Evolutionary conservation across 2,888 invertebrate genomes (phyloP).

Genomic region (Drosophila stalkeri): DNA sequence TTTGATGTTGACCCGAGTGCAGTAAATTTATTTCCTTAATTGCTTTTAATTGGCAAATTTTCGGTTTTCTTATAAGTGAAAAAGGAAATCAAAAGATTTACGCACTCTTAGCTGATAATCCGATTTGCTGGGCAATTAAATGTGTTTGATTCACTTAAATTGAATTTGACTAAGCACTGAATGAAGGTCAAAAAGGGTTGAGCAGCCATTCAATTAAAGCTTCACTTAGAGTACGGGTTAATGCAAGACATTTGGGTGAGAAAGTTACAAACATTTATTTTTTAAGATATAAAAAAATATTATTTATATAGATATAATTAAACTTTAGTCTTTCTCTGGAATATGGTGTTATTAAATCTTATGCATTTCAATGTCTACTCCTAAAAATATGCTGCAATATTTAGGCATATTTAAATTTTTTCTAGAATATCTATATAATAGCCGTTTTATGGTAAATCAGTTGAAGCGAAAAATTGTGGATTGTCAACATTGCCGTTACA

Average conservation of each 20-base stretch:
- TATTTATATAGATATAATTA: not conserved
- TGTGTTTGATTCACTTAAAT: constrained; percentile 20
- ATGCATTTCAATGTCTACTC: not conserved
- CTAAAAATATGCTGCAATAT: constrained; percentile 6
- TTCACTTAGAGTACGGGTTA: not conserved
- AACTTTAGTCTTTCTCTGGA: no score
- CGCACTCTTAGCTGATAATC: constrained; percentile 22
- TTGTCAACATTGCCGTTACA: not conserved
- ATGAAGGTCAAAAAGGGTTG: not conserved
- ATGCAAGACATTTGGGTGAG: not conserved
- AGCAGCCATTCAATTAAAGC: not conserved
- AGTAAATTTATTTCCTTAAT: constrained; percentile 4
- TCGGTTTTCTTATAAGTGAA: not conserved
- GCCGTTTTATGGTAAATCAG: not conserved
- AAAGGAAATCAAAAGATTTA: constrained; percentile 26
- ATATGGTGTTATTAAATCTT: not conserved
- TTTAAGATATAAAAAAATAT: not conserved
- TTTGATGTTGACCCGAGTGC: constrained; percentile 18
- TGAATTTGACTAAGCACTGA: constrained; percentile 6
- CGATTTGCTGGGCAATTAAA: constrained; percentile 34
- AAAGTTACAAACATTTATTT: not conserved
- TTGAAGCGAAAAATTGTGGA: not conserved
- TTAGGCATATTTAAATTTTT: not conserved
- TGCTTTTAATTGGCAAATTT: constrained; percentile 21
- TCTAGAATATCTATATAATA: not conserved